Evolutionary conservation across 1,140 invertebrate species (phyloP).

Genomic region (Berghia stephanieae): DNA sequence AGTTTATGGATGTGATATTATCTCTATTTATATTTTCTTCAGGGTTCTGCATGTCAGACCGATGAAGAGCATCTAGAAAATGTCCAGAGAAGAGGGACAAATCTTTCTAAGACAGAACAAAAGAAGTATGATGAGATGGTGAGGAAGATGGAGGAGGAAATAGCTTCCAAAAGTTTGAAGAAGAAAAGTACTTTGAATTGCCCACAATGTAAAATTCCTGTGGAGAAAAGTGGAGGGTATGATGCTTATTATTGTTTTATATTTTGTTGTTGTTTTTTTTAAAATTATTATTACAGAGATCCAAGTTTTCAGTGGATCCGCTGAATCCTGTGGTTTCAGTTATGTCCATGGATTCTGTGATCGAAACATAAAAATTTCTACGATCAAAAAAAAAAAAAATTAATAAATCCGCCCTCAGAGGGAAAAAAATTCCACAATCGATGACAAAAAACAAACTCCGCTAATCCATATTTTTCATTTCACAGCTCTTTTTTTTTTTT

Average conservation of each 20-base stretch:
- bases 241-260: constrained; percentile 15
- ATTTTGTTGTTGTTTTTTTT: background rate
- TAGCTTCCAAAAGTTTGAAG: constrained; percentile 18
- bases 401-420: too few relatives aligned
- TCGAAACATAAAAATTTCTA: background rate
- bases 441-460: too few relatives aligned
- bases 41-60: constrained; percentile 33
- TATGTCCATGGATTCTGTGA: background rate
- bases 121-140: constrained; percentile 23
- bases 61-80: constrained; percentile 30
- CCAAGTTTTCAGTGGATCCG: too few relatives aligned
- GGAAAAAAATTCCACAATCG: too few relatives aligned
- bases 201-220: constrained; percentile 35
- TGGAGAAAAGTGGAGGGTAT: constrained; percentile 48
- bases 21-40: constrained; percentile 12
- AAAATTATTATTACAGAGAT: too few relatives aligned
- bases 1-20: too few relatives aligned
- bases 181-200: constrained; percentile 34
- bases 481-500: too few relatives aligned
- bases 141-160: constrained; percentile 31
- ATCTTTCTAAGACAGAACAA: background rate
- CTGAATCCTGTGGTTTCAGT: too few relatives aligned
- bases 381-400: background rate
- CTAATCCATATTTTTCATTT: too few relatives aligned
- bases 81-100: background rate